Evolutionary conservation across 1,140 invertebrate species (phyloP), one percentile per base, ranked within the genome.

Genomic region (Ceratosolen fusciceps): DNA sequence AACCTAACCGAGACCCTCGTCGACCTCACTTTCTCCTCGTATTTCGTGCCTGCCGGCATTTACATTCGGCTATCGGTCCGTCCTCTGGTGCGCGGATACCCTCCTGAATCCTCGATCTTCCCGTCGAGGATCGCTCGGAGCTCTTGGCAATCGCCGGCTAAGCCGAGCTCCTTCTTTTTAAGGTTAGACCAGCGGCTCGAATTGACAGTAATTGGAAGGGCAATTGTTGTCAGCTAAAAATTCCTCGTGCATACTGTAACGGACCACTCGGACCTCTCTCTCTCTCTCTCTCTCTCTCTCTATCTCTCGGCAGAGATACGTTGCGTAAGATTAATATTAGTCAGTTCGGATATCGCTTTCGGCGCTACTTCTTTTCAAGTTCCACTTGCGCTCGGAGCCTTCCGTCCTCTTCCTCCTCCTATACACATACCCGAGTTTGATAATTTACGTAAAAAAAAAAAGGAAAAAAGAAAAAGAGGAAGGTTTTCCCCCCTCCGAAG

Each of bases 1-100:
- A 87, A 85, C 83, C 80, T 84, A 83, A 76, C 80, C 31, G 29
- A 29, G 14, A 19, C 24, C n/a, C n/a, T 47, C 67, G 67, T 19
- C 67, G 39, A 39, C 14, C 34, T 65, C 34, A 65, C 60, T 65
- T 65, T 65, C 60, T 65, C 60, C 60, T 62, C 58, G n/a, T 71
- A 10, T 58, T 62, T 34, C 1, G 60, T 16, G 29, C 19, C 5
- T 37, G 2, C 60, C 4, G 31, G 19, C 49, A 3, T 52, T 21
- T 52, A 3, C 12, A 19, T 19, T 21, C 10, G 49, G 49, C 3
- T 43, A n/a, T 65, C 60, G 8, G 0, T 2, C 19, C 31, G 60
- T 21, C 9, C 4, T n/a, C 19, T n/a, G 8, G 31, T 65, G 31
- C 19, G 19, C 60, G 3, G 54, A 34, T 26, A 2, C n/a, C n/a